These are phyloP conservation scores for Colletes gigas DNA, from an alignment of 1,140 invertebrate species.

Conservation along the genomic window DNA sequence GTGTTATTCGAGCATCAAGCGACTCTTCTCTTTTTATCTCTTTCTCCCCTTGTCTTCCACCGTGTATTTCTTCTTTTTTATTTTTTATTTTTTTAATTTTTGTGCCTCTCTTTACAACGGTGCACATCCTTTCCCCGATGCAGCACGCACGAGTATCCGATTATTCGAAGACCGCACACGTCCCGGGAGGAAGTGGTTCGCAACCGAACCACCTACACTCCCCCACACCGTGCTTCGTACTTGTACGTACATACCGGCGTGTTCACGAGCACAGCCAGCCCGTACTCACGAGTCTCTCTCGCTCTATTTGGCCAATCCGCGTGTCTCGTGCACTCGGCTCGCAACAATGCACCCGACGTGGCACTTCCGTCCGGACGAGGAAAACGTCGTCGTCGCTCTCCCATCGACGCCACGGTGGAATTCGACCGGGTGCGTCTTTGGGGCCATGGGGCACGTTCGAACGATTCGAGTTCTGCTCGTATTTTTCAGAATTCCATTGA, in stretches of 20 bases:
- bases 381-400: constrained; percentile 46
- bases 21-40: constrained; percentile 7
- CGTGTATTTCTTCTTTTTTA: too few relatives aligned
- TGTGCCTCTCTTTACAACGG: constrained; percentile 48
- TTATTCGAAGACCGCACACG: constrained; percentile 73
- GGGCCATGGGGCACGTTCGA: neutral
- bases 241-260: constrained; percentile 1
- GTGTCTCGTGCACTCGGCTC: constrained; percentile 53
- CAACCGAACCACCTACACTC: constrained; percentile 58
- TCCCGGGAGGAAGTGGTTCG: constrained; percentile 72
- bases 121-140: constrained; percentile 56
- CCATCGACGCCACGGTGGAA: constrained; percentile 27
- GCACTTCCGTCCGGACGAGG: constrained; percentile 69
- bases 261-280: constrained; percentile 37
- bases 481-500: too few relatives aligned
- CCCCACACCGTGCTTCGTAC: neutral
- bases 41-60: neutral
- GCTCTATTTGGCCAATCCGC: constrained; percentile 72
- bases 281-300: constrained; percentile 53
- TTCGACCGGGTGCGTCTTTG: constrained; percentile 27
- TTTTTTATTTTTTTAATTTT: neutral
- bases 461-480: too few relatives aligned
- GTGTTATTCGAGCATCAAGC: constrained; percentile 58
- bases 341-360: constrained; percentile 71
- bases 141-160: constrained; percentile 72